These are phyloP conservation scores for Palythoa heliodiscus DNA, from an alignment of 92 coral and sea anemone genomes.

Conservation along the genomic window DNA sequence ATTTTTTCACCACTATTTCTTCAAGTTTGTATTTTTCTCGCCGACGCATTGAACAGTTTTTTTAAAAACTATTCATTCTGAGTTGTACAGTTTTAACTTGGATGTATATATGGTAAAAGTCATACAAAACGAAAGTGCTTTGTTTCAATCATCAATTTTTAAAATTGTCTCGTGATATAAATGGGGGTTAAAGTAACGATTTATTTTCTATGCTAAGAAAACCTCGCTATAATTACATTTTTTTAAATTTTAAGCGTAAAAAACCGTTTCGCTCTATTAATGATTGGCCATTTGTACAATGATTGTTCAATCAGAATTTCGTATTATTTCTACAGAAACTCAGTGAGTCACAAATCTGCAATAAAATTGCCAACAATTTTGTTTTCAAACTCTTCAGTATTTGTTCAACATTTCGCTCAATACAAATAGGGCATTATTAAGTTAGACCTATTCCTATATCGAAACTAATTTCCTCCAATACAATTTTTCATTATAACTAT, in stretches of 20 bases:
- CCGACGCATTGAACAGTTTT: too few species aligned
- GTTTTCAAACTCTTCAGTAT: too few species aligned
- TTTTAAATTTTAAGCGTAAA: not conserved
- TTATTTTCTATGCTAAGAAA: not conserved
- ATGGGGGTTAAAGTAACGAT: not conserved
- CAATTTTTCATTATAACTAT: too few species aligned
- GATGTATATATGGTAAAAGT: not conserved
- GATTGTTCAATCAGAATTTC: not conserved
- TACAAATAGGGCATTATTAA: too few species aligned
- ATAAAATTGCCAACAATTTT: too few species aligned
- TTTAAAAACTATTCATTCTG: not conserved
- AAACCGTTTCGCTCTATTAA: not conserved
- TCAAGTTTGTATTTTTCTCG: too few species aligned
- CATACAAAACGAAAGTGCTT: not conserved
- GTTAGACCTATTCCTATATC: too few species aligned
- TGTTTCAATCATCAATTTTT: not conserved
- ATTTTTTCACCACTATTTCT: too few species aligned
- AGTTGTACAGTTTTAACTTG: not conserved
- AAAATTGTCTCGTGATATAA: not conserved
- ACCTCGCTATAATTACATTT: not conserved
- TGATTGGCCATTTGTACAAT: not conserved
- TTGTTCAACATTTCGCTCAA: too few species aligned
- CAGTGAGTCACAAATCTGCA: not conserved
- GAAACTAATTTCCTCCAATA: too few species aligned
- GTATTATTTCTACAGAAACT: not conserved